A percentile compares a stretch with the other conserved stretches of the same genome.
These are phyloP conservation scores for Scrobipalpa atriplicella DNA, from an alignment of 2,888 invertebrate species.

Conservation along the genomic window DNA sequence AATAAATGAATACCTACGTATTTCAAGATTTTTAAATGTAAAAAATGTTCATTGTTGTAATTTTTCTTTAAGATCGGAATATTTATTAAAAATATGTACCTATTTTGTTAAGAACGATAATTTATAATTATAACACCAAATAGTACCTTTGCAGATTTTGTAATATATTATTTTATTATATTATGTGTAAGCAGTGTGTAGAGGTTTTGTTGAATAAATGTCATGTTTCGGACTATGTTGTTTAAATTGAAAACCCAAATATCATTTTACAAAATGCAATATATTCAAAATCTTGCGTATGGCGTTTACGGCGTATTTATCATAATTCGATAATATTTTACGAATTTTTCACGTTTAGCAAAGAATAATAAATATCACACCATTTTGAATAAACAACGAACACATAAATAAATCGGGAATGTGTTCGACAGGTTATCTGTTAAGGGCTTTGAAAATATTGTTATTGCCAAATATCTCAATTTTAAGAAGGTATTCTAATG, in stretches of 20 bases:
- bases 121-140: slow-evolving; percentile 70
- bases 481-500: no score
- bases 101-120: slow-evolving; percentile 68
- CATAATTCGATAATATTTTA: slow-evolving; percentile 14
- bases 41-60: slow-evolving; percentile 31
- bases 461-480: no score
- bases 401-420: background rate
- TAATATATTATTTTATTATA: slow-evolving; percentile 53
- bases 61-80: slow-evolving; percentile 49
- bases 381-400: slow-evolving; percentile 3
- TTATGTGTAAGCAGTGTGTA: slow-evolving; percentile 73
- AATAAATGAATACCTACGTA: slow-evolving; percentile 45
- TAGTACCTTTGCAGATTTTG: slow-evolving; percentile 72
- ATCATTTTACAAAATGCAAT: background rate
- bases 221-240: slow-evolving; percentile 64
- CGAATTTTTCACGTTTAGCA: background rate
- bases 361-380: background rate
- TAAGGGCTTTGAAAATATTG: no score
- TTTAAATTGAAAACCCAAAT: slow-evolving; percentile 9
- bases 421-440: background rate
- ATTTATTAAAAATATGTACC: slow-evolving; percentile 43
- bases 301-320: slow-evolving; percentile 21
- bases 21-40: slow-evolving; percentile 46
- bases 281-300: slow-evolving; percentile 13
- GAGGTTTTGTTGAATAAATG: slow-evolving; percentile 81